phyloP scores from a whole-genome alignment of 2,888 invertebrate genomes.

The Rotaria socialis region DNA sequence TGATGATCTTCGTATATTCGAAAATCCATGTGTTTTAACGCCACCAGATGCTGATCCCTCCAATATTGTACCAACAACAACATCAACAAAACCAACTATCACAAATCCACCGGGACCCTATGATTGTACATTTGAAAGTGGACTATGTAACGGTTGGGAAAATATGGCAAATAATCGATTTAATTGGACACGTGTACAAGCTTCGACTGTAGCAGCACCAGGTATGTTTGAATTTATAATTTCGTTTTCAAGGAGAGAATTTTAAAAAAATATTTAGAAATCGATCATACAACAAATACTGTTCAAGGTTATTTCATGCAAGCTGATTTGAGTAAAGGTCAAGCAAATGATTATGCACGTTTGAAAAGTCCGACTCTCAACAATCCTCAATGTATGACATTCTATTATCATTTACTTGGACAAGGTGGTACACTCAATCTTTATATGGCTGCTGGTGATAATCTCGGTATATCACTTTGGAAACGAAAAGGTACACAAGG shows the following conservation, averaged over 20 bases:
- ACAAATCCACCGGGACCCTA: slow-evolving; percentile 48
- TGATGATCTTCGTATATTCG: slow-evolving; percentile 53
- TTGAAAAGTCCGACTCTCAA: neutral
- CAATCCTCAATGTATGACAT: slow-evolving; percentile 50
- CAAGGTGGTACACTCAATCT: neutral
- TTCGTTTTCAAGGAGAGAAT: no score
- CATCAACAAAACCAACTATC: neutral
- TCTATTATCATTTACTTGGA: slow-evolving; percentile 55
- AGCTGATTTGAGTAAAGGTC: slow-evolving; percentile 30
- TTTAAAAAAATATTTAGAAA: neutral
- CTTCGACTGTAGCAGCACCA: slow-evolving; percentile 51
- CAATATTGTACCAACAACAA: neutral
- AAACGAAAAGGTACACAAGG: slow-evolving; percentile 8
- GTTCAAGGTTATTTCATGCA: slow-evolving; percentile 39
- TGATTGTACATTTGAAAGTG: slow-evolving; percentile 57
- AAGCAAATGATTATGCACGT: slow-evolving; percentile 35
- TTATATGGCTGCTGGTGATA: slow-evolving; percentile 11
- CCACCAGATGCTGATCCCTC: slow-evolving; percentile 40
- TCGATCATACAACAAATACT: slow-evolving; percentile 42
- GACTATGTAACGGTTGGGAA: slow-evolving; percentile 56
- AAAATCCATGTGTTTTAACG: slow-evolving; percentile 50
- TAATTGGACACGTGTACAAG: slow-evolving; percentile 55
- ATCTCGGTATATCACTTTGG: slow-evolving; percentile 37
- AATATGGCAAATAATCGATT: slow-evolving; percentile 51
- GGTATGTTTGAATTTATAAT: neutral